These are phyloP conservation scores for Meteorus cinctellus DNA, from an alignment of 2,888 invertebrate species.

Conservation along the genomic window DNA sequence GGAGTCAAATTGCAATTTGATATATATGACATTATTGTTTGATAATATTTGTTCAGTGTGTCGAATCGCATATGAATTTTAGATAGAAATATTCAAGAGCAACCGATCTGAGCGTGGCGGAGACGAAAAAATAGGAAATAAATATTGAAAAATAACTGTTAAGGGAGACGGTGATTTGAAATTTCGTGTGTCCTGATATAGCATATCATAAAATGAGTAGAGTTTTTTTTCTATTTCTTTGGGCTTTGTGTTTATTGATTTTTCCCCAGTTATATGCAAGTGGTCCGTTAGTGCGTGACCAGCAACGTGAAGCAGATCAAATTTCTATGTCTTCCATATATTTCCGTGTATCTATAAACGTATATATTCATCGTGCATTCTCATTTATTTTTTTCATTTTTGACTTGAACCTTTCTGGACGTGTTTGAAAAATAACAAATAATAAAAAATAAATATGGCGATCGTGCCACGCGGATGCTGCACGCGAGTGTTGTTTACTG, in stretches of 20 bases:
- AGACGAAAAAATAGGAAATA: no score
- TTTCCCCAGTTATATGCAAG: conserved; percentile 16
- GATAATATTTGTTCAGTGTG: no score
- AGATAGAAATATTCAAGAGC: no score
- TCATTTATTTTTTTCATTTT: neutral
- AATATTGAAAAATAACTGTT: neutral
- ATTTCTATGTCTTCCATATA: conserved; percentile 12
- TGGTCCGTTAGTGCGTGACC: conserved; percentile 6
- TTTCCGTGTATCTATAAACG: no score
- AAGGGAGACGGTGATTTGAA: neutral
- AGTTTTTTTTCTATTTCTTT: conserved; percentile 12
- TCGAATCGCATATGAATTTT: no score
- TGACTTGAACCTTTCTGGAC: neutral
- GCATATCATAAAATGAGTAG: neutral
- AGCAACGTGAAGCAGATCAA: conserved; percentile 14
- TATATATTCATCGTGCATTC: neutral
- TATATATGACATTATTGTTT: no score
- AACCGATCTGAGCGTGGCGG: no score
- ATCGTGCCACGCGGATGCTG: conserved; percentile 12
- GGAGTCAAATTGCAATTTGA: no score
- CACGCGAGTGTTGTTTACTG: conserved; percentile 20
- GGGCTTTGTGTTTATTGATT: conserved; percentile 16
- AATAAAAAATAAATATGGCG: conserved; percentile 1
- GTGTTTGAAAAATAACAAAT: neutral
- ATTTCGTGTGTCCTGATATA: neutral